Conservation (phyloP, 2,888 invertebrate species). For the Papilio elwesi region DNA sequence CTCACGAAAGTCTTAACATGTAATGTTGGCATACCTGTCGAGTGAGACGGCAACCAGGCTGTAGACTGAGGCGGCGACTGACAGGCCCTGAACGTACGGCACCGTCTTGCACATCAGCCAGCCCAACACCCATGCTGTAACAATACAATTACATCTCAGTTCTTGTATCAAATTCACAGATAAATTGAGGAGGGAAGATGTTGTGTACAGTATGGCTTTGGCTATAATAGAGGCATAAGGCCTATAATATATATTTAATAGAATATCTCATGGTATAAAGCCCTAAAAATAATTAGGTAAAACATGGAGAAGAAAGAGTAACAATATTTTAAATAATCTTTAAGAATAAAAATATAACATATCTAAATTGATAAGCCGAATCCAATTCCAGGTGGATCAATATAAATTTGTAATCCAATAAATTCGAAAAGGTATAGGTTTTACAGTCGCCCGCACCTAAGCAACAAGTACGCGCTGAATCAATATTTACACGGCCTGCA, state of each 20-base stretch:
- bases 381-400: neutral
- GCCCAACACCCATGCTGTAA: constrained; percentile 95
- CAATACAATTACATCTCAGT: constrained; percentile 51
- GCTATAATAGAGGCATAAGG: too few species aligned
- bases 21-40: constrained; percentile 89
- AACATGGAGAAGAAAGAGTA: too few species aligned
- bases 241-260: too few species aligned
- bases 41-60: constrained; percentile 97
- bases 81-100: constrained; percentile 97
- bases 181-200: too few species aligned
- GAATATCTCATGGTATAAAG: too few species aligned
- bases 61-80: constrained; percentile 97
- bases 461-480: constrained; percentile 77
- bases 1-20: too few species aligned
- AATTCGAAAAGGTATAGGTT: constrained; percentile 4
- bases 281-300: too few species aligned
- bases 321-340: too few species aligned
- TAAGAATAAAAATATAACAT: too few species aligned
- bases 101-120: constrained; percentile 98
- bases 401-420: constrained; percentile 9
- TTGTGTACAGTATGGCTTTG: too few species aligned
- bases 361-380: neutral
- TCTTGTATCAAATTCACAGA: too few species aligned
- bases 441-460: constrained; percentile 48
- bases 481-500: constrained; percentile 81